phyloP scores from a whole-genome alignment of 1,140 invertebrate species.

The Drosophila eugracilis region DNA sequence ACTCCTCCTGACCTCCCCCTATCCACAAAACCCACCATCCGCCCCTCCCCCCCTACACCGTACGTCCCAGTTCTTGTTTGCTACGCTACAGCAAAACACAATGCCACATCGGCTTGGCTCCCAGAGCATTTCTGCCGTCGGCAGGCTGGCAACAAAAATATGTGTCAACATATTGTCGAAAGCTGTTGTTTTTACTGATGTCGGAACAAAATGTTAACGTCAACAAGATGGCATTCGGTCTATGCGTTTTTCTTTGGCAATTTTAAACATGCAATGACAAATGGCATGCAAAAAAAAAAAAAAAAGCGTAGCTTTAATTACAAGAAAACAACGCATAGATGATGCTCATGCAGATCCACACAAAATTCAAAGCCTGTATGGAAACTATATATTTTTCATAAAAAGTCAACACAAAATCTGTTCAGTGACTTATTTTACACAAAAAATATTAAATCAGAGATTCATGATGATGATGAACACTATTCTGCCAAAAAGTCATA shows the following conservation, averaged over 20 bases:
- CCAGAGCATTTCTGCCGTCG: conserved; percentile 13
- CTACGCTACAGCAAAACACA: conserved; percentile 17
- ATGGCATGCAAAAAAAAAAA: conserved; percentile 3
- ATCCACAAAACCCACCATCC: too few species aligned
- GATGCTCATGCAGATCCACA: background rate
- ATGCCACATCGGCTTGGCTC: conserved; percentile 28
- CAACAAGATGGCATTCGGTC: conserved; percentile 14
- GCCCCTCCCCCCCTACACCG: background rate
- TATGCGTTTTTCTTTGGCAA: conserved; percentile 4
- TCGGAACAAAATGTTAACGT: conserved; percentile 13
- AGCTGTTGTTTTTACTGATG: conserved; percentile 28
- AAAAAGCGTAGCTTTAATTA: background rate
- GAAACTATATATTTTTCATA: too few species aligned
- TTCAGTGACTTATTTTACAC: too few species aligned
- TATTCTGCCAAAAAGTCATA: too few species aligned
- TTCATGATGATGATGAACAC: too few species aligned
- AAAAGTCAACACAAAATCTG: too few species aligned
- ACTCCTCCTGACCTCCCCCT: background rate
- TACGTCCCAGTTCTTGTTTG: conserved; percentile 17
- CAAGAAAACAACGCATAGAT: background rate
- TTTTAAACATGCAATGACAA: conserved; percentile 17
- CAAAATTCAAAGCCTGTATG: background rate
- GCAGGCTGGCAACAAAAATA: conserved; percentile 23
- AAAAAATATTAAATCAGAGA: too few species aligned
- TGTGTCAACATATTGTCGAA: conserved; percentile 62